phyloP scores from a whole-genome alignment of 2,888 invertebrate genomes.

The Mesodorylaimus sp. region DNA sequence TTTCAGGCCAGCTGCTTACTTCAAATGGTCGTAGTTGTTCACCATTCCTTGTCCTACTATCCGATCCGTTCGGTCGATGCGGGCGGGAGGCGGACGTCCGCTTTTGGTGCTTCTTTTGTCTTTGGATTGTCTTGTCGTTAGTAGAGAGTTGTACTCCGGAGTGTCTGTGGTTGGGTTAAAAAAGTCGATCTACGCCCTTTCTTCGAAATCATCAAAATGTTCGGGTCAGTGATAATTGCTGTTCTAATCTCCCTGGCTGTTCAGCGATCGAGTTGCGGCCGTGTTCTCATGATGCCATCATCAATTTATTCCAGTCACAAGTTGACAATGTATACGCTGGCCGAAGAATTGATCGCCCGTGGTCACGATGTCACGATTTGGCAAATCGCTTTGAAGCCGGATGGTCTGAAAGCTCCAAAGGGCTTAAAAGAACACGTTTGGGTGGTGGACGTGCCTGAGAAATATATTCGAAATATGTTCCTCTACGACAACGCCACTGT shows the following conservation, averaged over 20 bases:
- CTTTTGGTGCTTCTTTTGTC: too few species aligned
- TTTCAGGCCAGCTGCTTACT: too few species aligned
- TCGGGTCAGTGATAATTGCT: neutral
- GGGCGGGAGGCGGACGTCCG: too few species aligned
- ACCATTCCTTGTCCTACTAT: too few species aligned
- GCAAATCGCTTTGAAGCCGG: slow-evolving; percentile 23
- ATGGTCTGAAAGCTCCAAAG: slow-evolving; percentile 6
- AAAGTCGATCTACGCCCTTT: too few species aligned
- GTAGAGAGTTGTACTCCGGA: too few species aligned
- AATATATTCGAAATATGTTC: slow-evolving; percentile 14
- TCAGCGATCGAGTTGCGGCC: slow-evolving; percentile 5
- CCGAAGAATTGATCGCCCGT: slow-evolving; percentile 22
- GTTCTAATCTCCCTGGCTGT: neutral
- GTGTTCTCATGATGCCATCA: slow-evolving; percentile 23
- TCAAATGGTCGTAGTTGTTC: too few species aligned
- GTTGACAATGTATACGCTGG: slow-evolving; percentile 21
- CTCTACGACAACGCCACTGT: slow-evolving; percentile 15
- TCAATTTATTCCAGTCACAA: slow-evolving; percentile 23
- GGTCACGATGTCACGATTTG: slow-evolving; percentile 25
- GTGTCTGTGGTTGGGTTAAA: too few species aligned
- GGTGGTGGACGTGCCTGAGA: slow-evolving; percentile 12
- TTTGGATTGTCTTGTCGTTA: too few species aligned
- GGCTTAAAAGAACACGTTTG: slow-evolving; percentile 15
- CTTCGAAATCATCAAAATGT: too few species aligned
- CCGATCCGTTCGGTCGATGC: too few species aligned